Evolutionary conservation across 2,113 vertebrate species (phyloP).

Genomic region (Symphodus melops): DNA sequence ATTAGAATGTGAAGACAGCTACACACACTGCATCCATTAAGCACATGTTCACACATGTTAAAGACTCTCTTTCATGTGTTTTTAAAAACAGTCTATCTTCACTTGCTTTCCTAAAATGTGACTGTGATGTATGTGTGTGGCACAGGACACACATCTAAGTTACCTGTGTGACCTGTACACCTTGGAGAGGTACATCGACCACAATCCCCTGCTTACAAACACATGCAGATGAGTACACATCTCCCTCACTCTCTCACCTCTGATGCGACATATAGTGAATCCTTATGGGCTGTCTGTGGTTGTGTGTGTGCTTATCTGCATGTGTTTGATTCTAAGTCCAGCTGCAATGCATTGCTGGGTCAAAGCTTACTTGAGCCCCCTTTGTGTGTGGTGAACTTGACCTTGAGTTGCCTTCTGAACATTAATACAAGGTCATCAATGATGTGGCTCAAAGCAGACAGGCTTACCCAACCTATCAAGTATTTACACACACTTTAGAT

Average conservation of each 20-base stretch:
- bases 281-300: neutral
- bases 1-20: constrained; percentile 16
- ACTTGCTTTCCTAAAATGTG: constrained; percentile 3
- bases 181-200: constrained; percentile 33
- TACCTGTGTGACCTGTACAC: constrained; percentile 22
- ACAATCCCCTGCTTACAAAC: neutral
- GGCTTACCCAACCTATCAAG: no score
- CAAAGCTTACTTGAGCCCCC: constrained; percentile 13
- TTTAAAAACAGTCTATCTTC: neutral
- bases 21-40: neutral
- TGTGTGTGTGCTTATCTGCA: no score
- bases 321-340: no score
- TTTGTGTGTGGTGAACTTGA: neutral
- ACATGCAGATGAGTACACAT: constrained; percentile 9
- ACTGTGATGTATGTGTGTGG: constrained; percentile 7
- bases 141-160: neutral
- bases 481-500: no score
- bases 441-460: no score
- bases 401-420: constrained; percentile 1
- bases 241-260: neutral
- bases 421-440: constrained; percentile 12
- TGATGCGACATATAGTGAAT: neutral
- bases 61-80: neutral
- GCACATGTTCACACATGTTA: neutral
- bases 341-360: no score